Percentiles rank a stretch among this genome's conserved stretches.
phyloP scores from a whole-genome alignment of 1,140 invertebrate species.

The Drosophila sp. region DNA sequence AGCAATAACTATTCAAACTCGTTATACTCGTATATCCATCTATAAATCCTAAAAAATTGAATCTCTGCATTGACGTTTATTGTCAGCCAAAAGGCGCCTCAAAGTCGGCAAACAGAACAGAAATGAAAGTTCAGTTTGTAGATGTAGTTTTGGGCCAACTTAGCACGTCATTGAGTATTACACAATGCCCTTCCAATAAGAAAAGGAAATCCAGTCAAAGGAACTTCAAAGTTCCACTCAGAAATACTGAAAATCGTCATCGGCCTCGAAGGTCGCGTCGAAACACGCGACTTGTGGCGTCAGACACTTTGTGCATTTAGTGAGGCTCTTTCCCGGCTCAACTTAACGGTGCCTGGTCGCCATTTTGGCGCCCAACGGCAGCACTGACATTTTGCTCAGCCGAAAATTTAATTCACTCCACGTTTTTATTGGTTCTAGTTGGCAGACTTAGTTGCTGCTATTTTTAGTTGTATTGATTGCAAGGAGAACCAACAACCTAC shows the following conservation, averaged over 20 bases:
- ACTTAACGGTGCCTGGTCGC: conserved; percentile 48
- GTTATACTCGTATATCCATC: no score
- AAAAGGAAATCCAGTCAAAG: not conserved
- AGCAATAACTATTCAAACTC: no score
- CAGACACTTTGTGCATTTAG: conserved; percentile 46
- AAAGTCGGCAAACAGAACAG: conserved; percentile 12
- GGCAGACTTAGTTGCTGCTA: conserved; percentile 35
- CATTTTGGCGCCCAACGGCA: conserved; percentile 30
- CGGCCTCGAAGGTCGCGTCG: conserved; percentile 28
- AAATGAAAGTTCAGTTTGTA: conserved; percentile 13
- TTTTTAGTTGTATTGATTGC: conserved; percentile 49
- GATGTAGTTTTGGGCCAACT: conserved; percentile 27
- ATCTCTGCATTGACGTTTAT: not conserved
- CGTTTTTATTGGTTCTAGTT: conserved; percentile 52
- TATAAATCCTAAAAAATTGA: not conserved
- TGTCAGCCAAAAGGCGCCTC: not conserved
- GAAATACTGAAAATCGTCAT: not conserved
- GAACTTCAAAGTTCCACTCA: conserved; percentile 36
- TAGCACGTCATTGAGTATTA: conserved; percentile 58
- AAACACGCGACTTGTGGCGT: conserved; percentile 48
- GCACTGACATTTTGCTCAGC: conserved; percentile 32
- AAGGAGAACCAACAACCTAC: no score
- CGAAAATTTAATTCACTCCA: conserved; percentile 48
- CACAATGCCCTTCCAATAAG: conserved; percentile 49
- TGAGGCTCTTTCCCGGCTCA: conserved; percentile 43